phyloP scores from a whole-genome alignment of 2,888 invertebrate genomes.

The Pecten maximus region DNA sequence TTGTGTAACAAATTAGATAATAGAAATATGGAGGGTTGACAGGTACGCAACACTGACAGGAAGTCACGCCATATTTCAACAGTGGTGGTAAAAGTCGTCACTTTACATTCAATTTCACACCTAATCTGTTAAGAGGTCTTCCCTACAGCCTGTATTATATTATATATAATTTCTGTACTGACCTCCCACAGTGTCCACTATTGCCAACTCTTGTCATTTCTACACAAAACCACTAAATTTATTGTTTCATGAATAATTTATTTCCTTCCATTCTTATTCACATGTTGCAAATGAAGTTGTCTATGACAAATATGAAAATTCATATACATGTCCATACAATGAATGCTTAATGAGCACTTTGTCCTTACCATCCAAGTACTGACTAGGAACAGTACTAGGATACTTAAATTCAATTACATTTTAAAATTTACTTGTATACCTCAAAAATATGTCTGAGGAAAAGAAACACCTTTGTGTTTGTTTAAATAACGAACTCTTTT shows the following conservation, averaged over 20 bases:
- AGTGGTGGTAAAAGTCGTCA: background rate
- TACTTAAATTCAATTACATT: too few species aligned
- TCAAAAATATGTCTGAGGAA: too few species aligned
- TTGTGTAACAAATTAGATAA: too few species aligned
- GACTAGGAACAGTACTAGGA: background rate
- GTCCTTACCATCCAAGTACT: background rate
- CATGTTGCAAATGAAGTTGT: background rate
- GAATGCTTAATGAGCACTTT: background rate
- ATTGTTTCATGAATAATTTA: slow-evolving; percentile 28
- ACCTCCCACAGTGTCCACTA: background rate
- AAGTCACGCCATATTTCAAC: background rate
- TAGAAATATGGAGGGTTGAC: too few species aligned
- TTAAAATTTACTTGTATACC: too few species aligned
- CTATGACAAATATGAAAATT: background rate
- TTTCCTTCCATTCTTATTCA: background rate
- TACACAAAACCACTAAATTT: background rate
- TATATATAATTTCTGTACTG: background rate
- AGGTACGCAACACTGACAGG: background rate
- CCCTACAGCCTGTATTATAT: background rate
- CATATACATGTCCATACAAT: background rate
- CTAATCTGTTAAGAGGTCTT: background rate
- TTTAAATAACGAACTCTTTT: too few species aligned
- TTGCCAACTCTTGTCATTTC: background rate
- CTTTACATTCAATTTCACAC: background rate
- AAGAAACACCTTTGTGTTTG: too few species aligned